Evolutionary conservation across 2,113 vertebrate species (phyloP), one percentile per base, ranked within the genome.

Genomic region (Apodemus speciosus): DNA sequence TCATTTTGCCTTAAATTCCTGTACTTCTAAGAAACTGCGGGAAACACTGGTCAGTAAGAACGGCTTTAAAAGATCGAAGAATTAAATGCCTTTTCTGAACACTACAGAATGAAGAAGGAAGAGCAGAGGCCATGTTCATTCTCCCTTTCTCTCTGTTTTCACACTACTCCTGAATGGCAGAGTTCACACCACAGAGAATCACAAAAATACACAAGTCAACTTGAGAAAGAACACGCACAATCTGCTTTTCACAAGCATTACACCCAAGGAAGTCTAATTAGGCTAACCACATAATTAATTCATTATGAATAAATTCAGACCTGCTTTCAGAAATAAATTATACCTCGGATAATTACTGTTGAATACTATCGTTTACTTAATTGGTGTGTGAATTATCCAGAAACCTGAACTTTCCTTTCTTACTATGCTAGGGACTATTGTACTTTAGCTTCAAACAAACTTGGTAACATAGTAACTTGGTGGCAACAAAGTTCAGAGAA

Each of bases 281-380:
- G 94, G 83, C 95, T 95, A 97, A 94, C 89, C 91, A 88, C 89
- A 96, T 95, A 96, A 96, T 97, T 97, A 97, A 97, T 96, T 97
- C 95, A 97, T 96, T 97, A 97, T 96, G 95, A 97, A 97, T 96
- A 96, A 97, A 97, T 97, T 97, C 97, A 97, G 96, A 94, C 94
- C 96, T 90, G 95, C 96, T 96, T 97, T 97, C 95, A 97, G 96
- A 96, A 96, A 96, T 95, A 97, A 97, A 97, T 97, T 97, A 96
- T 96, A 96, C 91, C 94, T 97, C 91, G 51, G 95, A 96, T 97
- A 97, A 97, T 96, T 97, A 95, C 96, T 94, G 91, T 53, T 95
- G 95, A 96, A 97, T 92, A 97, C 96, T 95, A 96, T 91, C 92
- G 95, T 97, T 97, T 96, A 96, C 94, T 97, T 97, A 97, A 97